phyloP scores from a whole-genome alignment of 2,797 vertebrate genomes.

The Neoniphon sammara region DNA sequence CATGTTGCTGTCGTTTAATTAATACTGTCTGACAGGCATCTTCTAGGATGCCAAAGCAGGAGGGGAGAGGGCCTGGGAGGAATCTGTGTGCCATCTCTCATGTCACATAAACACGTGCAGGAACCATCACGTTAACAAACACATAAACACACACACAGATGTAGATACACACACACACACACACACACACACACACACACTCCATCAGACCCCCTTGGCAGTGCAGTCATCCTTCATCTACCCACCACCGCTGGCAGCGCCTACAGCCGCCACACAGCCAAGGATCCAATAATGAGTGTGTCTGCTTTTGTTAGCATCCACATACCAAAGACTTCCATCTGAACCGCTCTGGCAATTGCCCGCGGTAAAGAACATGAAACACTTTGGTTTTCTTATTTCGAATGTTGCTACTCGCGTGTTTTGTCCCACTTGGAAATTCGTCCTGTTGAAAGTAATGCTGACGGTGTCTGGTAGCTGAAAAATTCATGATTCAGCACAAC shows the following conservation, averaged over 20 bases:
- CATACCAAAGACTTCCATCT: conserved; percentile 24
- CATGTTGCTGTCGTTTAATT: conserved; percentile 29
- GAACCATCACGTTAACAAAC: conserved; percentile 22
- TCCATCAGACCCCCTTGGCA: conserved; percentile 22
- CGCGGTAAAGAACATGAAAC: conserved; percentile 1
- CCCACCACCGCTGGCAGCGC: conserved; percentile 54
- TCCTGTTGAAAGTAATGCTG: too few relatives aligned
- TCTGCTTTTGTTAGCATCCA: conserved; percentile 42
- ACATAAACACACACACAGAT: conserved; percentile 1
- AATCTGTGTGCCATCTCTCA: conserved; percentile 31
- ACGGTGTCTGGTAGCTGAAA: too few relatives aligned
- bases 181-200: conserved; percentile 16
- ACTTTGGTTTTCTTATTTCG: background rate
- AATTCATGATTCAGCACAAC: too few relatives aligned
- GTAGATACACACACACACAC: background rate
- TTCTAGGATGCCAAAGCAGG: conserved; percentile 34
- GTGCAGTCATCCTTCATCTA: conserved; percentile 63
- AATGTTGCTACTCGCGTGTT: too few relatives aligned
- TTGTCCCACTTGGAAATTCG: too few relatives aligned
- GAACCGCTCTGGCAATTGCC: background rate
- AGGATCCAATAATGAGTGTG: conserved; percentile 48
- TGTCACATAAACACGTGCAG: conserved; percentile 13
- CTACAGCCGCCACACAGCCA: conserved; percentile 52
- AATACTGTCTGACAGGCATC: conserved; percentile 54
- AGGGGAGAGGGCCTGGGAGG: conserved; percentile 21